These are phyloP conservation scores for Oreamnos americanus DNA, from an alignment of 2,113 vertebrate species.

Conservation along the genomic window DNA sequence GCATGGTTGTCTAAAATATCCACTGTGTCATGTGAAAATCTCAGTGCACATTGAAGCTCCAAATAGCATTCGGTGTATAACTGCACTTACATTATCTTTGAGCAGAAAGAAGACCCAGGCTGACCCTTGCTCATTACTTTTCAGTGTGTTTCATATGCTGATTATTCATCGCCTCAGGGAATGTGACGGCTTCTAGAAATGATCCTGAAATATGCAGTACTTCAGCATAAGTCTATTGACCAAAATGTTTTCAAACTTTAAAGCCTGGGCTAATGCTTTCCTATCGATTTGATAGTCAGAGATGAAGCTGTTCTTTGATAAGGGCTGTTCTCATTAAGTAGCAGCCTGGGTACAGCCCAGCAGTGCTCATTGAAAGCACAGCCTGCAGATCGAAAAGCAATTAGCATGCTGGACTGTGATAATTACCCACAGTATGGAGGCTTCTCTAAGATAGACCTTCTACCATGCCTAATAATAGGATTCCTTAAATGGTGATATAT, in stretches of 20 bases:
- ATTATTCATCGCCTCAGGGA: background rate
- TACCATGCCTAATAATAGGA: slow-evolving; percentile 82
- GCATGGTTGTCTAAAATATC: background rate
- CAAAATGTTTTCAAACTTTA: slow-evolving; percentile 43
- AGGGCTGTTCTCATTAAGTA: slow-evolving; percentile 73
- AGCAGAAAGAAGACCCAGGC: background rate
- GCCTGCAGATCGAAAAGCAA: slow-evolving; percentile 82
- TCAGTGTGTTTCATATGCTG: background rate
- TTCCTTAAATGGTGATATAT: slow-evolving; percentile 80
- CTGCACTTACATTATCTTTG: background rate
- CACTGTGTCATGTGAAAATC: background rate
- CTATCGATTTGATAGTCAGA: slow-evolving; percentile 30
- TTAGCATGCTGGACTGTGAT: slow-evolving; percentile 84
- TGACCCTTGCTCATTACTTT: background rate
- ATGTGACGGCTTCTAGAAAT: background rate
- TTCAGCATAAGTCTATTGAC: background rate
- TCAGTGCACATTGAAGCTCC: background rate
- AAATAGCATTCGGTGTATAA: background rate
- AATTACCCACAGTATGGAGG: slow-evolving; percentile 83
- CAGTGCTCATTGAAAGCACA: slow-evolving; percentile 72
- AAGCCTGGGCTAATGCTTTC: slow-evolving; percentile 18
- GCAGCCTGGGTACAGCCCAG: slow-evolving; percentile 52
- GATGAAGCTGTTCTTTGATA: slow-evolving; percentile 71
- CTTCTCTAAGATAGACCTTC: slow-evolving; percentile 78
- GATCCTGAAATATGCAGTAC: slow-evolving; percentile 13